Evolutionary conservation across 2,888 invertebrate genomes (phyloP).

Genomic region (Syritta pipiens): DNA sequence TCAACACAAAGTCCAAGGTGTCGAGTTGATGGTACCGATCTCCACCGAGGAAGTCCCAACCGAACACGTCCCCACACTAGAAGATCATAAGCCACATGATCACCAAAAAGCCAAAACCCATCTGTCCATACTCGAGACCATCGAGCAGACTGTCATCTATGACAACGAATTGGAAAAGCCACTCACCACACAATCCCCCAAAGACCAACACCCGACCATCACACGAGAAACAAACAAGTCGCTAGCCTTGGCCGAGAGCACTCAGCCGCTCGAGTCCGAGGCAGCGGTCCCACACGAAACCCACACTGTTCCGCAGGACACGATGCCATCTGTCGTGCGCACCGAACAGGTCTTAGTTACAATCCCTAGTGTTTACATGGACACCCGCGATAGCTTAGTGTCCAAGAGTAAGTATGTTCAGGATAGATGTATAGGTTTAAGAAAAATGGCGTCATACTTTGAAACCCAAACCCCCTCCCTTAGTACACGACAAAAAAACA

Average conservation of each 20-base stretch:
- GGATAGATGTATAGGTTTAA: slow-evolving; percentile 67
- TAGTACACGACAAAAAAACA: slow-evolving; percentile 73
- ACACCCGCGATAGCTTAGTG: slow-evolving; percentile 35
- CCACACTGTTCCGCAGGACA: slow-evolving; percentile 10
- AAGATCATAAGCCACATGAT: slow-evolving; percentile 15
- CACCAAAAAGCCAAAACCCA: slow-evolving; percentile 46
- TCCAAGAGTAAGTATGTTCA: slow-evolving; percentile 72
- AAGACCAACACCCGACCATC: slow-evolving; percentile 41
- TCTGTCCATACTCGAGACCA: slow-evolving; percentile 47
- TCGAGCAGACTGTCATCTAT: slow-evolving; percentile 49
- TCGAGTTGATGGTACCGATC: slow-evolving; percentile 49
- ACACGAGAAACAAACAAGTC: slow-evolving; percentile 51
- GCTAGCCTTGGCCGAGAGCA: slow-evolving; percentile 52
- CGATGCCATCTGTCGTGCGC: slow-evolving; percentile 1
- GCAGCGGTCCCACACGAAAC: slow-evolving; percentile 23
- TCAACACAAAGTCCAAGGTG: slow-evolving; percentile 52
- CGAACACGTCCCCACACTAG: slow-evolving; percentile 58
- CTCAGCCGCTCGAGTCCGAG: slow-evolving; percentile 46
- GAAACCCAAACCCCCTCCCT: slow-evolving; percentile 72
- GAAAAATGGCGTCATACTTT: slow-evolving; percentile 78
- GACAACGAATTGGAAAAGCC: slow-evolving; percentile 61
- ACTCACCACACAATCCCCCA: slow-evolving; percentile 40
- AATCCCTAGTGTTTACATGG: slow-evolving; percentile 41
- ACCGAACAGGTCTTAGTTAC: slow-evolving; percentile 37
- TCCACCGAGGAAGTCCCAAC: slow-evolving; percentile 51